A percentile compares a stretch with the other conserved stretches of the same genome.
phyloP scores from a whole-genome alignment of 2,797 vertebrate genomes.

The Gymnoscopelus microlampas region DNA sequence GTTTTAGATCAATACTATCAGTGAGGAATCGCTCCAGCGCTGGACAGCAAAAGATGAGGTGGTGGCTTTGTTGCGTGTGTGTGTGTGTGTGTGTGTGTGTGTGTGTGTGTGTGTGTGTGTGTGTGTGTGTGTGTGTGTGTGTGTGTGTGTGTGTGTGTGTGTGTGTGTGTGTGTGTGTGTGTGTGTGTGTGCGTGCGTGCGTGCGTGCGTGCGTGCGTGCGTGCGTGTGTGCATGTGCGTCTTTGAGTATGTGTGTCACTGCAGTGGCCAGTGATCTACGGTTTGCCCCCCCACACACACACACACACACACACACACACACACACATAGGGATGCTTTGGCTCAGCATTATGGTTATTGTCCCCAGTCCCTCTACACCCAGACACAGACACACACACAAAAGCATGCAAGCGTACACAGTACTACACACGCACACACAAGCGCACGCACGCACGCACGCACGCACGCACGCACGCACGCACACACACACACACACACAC shows the following conservation, averaged over 20 bases:
- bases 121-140: not conserved
- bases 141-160: constrained; percentile 11
- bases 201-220: too few relatives aligned
- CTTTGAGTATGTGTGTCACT: constrained; percentile 49
- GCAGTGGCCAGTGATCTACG: constrained; percentile 38
- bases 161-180: not conserved
- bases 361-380: constrained; percentile 16
- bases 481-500: too few relatives aligned
- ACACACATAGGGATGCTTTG: not conserved
- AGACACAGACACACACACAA: not conserved
- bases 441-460: not conserved
- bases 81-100: constrained; percentile 14
- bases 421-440: too few relatives aligned
- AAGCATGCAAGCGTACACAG: not conserved
- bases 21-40: constrained; percentile 74
- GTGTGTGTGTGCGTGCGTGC: constrained; percentile 1
- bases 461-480: not conserved
- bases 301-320: too few relatives aligned
- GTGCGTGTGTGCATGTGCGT: too few relatives aligned
- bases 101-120: constrained; percentile 15
- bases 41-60: constrained; percentile 69
- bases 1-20: constrained; percentile 79
- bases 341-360: constrained; percentile 48
- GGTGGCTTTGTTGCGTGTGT: constrained; percentile 19
- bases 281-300: not conserved